Base-by-base conservation (phyloP, 2,888 invertebrate species). In the Cryptosula pallasiana region DNA sequence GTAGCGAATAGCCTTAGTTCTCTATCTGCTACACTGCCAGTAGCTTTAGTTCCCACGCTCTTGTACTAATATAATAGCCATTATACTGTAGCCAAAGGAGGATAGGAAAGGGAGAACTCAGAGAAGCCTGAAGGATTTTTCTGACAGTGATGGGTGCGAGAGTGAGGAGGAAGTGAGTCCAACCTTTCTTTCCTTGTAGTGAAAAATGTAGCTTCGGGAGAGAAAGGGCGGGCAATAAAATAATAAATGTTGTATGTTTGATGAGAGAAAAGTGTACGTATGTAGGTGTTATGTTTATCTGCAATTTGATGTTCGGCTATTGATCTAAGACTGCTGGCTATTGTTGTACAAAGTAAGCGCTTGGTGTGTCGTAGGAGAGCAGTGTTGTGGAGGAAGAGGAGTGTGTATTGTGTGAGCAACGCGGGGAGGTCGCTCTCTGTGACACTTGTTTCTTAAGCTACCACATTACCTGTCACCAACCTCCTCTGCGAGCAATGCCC, bases 381-480 rank as follows among this genome's bases (percentile, higher is more conserved):
- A 20, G 20, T 13, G 45, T 13, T 5, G 45, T 13, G 45, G 75
- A 69, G 1, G 76, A 72, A 1, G 75, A 74, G 45, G 73, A 76
- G 5, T 83, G 83, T 75, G 73, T 77, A 9, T 79, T 79, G 71
- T 83, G 83, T 78, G 34, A 63, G 2, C 29, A 63, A 27, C 80
- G 79, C 16, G 83, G 81, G 1, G 80, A 80, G 54, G 81, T 81
- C 55, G 78, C 78, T 34, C 77, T 85, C 1, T 85, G 85, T 78
- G 76, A 79, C 36, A 78, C 80, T 55, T 85, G 85, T 77, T 80
- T 81, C 0, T 75, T 76, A 13, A 79, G 78, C n/a, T 85, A 80
- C 76, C 85, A 85, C 73, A 71, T 79, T n/a, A 81, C 82, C 71
- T 85, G 85, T 76, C 84, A 84, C 72, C 80, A 83, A 29, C 85